phyloP scores from a whole-genome alignment of 1,140 invertebrate species.

The Colletes latitarsis region DNA sequence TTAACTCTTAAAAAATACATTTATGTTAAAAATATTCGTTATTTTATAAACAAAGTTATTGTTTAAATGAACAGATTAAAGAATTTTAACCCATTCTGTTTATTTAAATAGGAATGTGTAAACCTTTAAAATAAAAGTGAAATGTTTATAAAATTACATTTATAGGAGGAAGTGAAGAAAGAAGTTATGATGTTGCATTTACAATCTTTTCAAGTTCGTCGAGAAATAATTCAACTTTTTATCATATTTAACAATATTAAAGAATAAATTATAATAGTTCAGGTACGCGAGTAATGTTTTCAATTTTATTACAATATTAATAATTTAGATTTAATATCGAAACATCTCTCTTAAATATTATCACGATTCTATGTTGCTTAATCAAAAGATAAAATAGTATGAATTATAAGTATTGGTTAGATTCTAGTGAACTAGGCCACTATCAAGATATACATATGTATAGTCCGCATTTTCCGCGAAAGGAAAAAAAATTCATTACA shows the following conservation, averaged over 20 bases:
- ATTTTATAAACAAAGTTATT: constrained; percentile 28
- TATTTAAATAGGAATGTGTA: constrained; percentile 34
- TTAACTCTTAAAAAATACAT: constrained; percentile 35
- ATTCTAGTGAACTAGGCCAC: constrained; percentile 4
- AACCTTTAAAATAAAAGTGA: constrained; percentile 19
- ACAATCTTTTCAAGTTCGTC: constrained; percentile 55
- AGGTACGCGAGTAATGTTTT: background rate
- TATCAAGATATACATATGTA: constrained; percentile 7
- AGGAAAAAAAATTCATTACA: background rate
- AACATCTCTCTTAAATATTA: constrained; percentile 27
- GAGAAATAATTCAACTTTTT: constrained; percentile 55
- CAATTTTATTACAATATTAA: constrained; percentile 19
- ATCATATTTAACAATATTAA: constrained; percentile 10
- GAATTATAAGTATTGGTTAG: background rate
- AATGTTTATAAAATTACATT: constrained; percentile 52
- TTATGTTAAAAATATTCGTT: constrained; percentile 31
- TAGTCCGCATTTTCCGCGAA: constrained; percentile 15
- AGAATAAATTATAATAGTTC: constrained; percentile 20
- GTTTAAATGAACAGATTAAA: constrained; percentile 33
- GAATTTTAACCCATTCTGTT: constrained; percentile 22
- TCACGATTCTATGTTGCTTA: background rate
- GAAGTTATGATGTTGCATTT: constrained; percentile 61
- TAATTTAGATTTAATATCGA: constrained; percentile 9
- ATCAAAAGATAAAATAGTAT: background rate
- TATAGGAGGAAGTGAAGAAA: constrained; percentile 51